These are phyloP conservation scores for Pelodytes ibericus DNA, from an alignment of 2,797 vertebrate species.

Conservation along the genomic window DNA sequence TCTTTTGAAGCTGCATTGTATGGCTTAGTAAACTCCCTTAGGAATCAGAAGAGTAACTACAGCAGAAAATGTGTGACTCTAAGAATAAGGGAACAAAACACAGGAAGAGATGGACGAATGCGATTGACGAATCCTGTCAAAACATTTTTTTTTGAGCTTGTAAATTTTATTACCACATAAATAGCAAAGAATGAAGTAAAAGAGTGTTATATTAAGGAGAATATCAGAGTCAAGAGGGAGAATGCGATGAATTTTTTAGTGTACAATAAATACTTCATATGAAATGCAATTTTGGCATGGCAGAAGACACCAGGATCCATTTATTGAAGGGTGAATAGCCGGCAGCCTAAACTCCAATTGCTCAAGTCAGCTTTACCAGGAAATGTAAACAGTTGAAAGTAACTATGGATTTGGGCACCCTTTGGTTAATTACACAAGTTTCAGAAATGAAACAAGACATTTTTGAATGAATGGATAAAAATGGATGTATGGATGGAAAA, in stretches of 20 bases:
- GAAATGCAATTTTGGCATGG: background rate
- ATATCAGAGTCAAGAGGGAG: background rate
- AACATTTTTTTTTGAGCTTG: slow-evolving; percentile 38
- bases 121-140: slow-evolving; percentile 41
- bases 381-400: background rate
- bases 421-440: no score
- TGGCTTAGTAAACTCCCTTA: slow-evolving; percentile 48
- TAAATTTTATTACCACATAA: slow-evolving; percentile 22
- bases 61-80: slow-evolving; percentile 35
- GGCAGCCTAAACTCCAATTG: no score
- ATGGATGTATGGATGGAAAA: slow-evolving; percentile 25
- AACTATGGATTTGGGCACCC: background rate
- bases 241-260: background rate
- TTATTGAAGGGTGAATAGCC: no score
- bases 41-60: slow-evolving; percentile 52
- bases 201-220: background rate
- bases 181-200: background rate
- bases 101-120: slow-evolving; percentile 30
- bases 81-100: slow-evolving; percentile 48
- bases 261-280: background rate
- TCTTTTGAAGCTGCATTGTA: slow-evolving; percentile 53
- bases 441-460: no score
- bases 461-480: slow-evolving; percentile 1
- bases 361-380: background rate
- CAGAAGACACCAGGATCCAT: no score